Evolutionary conservation across 2,113 vertebrate species (phyloP).

Genomic region (Tetraodon nigroviridis): DNA sequence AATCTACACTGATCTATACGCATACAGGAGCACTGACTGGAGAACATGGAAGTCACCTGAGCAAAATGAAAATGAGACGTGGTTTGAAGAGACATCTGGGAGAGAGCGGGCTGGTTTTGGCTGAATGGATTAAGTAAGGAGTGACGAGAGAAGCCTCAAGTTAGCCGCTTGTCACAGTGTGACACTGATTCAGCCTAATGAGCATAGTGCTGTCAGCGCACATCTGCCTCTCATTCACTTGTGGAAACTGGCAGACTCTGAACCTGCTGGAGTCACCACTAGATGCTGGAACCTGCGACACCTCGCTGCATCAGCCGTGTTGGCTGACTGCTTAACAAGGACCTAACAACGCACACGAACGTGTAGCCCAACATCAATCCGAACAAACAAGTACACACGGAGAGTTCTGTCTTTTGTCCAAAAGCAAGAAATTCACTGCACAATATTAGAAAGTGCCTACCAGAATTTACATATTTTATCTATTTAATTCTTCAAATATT

Average conservation of each 20-base stretch:
- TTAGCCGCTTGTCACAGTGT: conserved; percentile 75
- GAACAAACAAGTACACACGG: neutral
- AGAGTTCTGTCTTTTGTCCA: neutral
- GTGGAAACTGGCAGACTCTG: conserved; percentile 91
- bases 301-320: conserved; percentile 13
- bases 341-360: conserved; percentile 45
- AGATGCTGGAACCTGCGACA: conserved; percentile 59
- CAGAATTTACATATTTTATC: no score
- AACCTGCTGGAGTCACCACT: conserved; percentile 88
- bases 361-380: conserved; percentile 16
- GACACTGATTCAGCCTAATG: conserved; percentile 80
- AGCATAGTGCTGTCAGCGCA: conserved; percentile 77
- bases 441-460: neutral
- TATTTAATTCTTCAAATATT: no score
- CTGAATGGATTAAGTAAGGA: conserved; percentile 47
- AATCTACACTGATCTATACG: neutral
- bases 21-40: neutral
- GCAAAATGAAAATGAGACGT: conserved; percentile 17
- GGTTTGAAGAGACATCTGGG: conserved; percentile 37
- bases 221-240: conserved; percentile 87
- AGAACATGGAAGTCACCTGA: neutral
- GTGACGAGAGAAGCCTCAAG: conserved; percentile 69
- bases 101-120: conserved; percentile 40
- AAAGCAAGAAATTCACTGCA: neutral
- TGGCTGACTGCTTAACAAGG: conserved; percentile 63